Base-by-base conservation (phyloP, 35 echinoderm and acorn worm genomes). In the Stichopus chloronotus region DNA sequence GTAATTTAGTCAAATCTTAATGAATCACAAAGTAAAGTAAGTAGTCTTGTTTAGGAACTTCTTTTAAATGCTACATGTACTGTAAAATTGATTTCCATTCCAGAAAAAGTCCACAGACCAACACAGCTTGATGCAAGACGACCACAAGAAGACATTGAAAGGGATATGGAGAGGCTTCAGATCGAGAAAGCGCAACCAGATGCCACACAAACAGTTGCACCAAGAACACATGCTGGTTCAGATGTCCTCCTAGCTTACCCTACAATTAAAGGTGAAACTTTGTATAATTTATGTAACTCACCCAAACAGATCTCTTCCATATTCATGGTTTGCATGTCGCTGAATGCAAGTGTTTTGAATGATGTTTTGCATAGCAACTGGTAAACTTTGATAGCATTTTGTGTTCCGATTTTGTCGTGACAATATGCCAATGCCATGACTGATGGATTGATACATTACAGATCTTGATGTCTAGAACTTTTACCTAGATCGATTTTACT, bases 81-180 rank as follows among this genome's bases (percentile, higher is more conserved):
- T 14, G 6, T 16, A 19, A 83, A 13, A 52, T 56, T 55, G 6
- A n/a, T 83, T 10, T 55, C 8, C 25, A n/a, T 83, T 83, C n/a
- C 7, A 83, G 80, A 16, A 5, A 83, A 55, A n/a, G 13, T 83
- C n/a, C 25, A 83, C 19, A 55, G 0, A 83, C 52, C 14, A 83
- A 20, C 55, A 55, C 80, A 83, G 80, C 55, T 83, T 7, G 80
- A 83, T 83, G 80, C 80, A 43, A 52, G 80, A 17, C 80, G 80
- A 53, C 80, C 80, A 53, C 17, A 83, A 83, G 80, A 83, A 43
- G 80, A 83, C 55, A 55, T 83, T 17, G 43, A 20, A 56, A 83
- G 53, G 25, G 80, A 83, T 8, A 12, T 83, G 53, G 53, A 83
- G 19, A 83, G 52, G 7, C 11, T 83, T 17, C 52, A 55, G 3